A percentile compares a stretch with the other conserved stretches of the same genome.
Evolutionary conservation across 2,113 vertebrate genomes (phyloP).

Genomic region (Muscicapa adusta): DNA sequence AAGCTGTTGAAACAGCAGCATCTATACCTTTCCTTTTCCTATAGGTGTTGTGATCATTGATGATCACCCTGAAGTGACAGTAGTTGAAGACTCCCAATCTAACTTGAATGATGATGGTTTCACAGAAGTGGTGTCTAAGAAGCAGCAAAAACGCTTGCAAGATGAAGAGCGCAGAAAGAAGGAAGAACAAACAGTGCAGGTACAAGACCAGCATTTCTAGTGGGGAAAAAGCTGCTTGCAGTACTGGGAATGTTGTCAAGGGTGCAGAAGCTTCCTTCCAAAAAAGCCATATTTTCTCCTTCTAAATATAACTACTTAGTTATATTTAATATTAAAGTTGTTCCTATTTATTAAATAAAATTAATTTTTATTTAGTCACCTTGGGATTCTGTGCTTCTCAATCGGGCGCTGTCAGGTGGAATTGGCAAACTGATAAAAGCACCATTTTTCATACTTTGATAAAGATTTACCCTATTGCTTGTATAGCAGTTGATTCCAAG

Average conservation of each 20-base stretch:
- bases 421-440: background rate
- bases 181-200: constrained; percentile 94
- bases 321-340: background rate
- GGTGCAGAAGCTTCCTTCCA: background rate
- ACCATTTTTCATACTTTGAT: background rate
- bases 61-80: constrained; percentile 98
- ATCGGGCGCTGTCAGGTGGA: background rate
- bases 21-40: constrained; percentile 25
- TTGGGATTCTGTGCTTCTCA: background rate
- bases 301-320: background rate
- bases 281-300: background rate
- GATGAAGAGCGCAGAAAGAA: constrained; percentile 97
- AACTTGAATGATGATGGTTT: constrained; percentile 94
- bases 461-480: background rate
- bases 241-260: background rate
- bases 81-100: constrained; percentile 92
- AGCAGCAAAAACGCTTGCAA: constrained; percentile 97
- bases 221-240: background rate
- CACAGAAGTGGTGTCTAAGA: constrained; percentile 97
- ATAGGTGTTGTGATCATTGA: constrained; percentile 98
- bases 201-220: constrained; percentile 49
- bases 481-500: background rate
- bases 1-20: constrained; percentile 34
- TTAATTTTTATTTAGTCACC: background rate
- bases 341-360: background rate